Evolutionary conservation across 1,140 invertebrate genomes (phyloP).

Genomic region (Drosophila pallidifrons): DNA sequence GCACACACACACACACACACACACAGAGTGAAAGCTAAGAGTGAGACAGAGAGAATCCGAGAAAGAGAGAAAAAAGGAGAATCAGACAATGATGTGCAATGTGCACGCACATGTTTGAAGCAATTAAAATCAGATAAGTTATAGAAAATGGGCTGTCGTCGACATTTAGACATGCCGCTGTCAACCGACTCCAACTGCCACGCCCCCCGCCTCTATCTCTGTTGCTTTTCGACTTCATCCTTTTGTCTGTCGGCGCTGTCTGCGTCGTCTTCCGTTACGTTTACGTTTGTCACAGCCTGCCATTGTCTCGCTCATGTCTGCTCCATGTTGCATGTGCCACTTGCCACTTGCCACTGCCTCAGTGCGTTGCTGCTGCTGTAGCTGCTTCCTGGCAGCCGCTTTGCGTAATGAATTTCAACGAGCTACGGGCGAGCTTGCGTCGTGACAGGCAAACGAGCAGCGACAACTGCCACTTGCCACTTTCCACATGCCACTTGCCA

Average conservation of each 20-base stretch:
- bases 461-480: constrained; percentile 49
- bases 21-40: neutral
- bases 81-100: constrained; percentile 51
- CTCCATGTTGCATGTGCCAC: constrained; percentile 33
- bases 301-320: constrained; percentile 55
- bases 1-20: constrained; percentile 24
- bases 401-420: constrained; percentile 79
- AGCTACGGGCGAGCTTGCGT: constrained; percentile 42
- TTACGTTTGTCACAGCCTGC: constrained; percentile 74
- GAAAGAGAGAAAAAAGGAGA: neutral
- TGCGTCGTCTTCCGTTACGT: constrained; percentile 71
- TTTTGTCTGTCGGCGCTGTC: constrained; percentile 28
- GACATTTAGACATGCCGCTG: constrained; percentile 76
- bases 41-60: neutral
- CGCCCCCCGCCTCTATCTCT: constrained; percentile 2
- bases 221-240: neutral
- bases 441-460: constrained; percentile 74
- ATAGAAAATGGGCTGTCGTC: constrained; percentile 82
- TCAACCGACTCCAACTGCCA: constrained; percentile 25
- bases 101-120: constrained; percentile 79
- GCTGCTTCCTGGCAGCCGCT: constrained; percentile 35
- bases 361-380: neutral
- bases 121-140: constrained; percentile 84
- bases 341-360: constrained; percentile 19
- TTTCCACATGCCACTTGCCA: constrained; percentile 37